These are phyloP conservation scores for Ceriagrion tenellum DNA, from an alignment of 2,888 invertebrate genomes.

Conservation along the genomic window DNA sequence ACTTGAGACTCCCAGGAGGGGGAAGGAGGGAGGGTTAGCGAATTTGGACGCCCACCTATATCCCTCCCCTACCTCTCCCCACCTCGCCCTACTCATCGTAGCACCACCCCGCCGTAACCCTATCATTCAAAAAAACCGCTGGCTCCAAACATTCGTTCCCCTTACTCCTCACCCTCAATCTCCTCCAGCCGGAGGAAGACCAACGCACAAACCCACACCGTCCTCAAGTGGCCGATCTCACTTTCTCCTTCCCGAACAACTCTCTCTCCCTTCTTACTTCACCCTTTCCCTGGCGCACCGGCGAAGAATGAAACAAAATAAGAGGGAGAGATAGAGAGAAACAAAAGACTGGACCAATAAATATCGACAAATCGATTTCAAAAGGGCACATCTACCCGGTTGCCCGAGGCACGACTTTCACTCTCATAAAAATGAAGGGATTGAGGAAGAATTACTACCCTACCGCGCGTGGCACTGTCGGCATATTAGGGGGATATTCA, in stretches of 20 bases:
- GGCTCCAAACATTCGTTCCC: slow-evolving; percentile 1
- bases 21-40: not conserved
- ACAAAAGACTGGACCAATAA: not conserved
- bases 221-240: not conserved
- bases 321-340: not conserved
- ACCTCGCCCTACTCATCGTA: not conserved
- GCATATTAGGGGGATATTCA: too few species aligned
- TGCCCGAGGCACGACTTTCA: slow-evolving; percentile 10
- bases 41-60: slow-evolving; percentile 3
- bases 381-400: too few species aligned
- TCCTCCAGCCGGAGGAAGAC: not conserved
- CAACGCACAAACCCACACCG: not conserved
- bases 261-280: not conserved
- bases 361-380: too few species aligned
- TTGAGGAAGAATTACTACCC: too few species aligned
- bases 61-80: not conserved
- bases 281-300: not conserved
- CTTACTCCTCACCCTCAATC: not conserved
- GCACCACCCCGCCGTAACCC: not conserved
- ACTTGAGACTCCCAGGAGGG: not conserved
- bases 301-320: not conserved
- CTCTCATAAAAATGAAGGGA: not conserved
- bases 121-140: slow-evolving; percentile 6
- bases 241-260: not conserved
- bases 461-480: too few species aligned